Evolutionary conservation across 2,888 invertebrate genomes (phyloP), one percentile per base, ranked within the genome.

Genomic region (Clunio marinus): DNA sequence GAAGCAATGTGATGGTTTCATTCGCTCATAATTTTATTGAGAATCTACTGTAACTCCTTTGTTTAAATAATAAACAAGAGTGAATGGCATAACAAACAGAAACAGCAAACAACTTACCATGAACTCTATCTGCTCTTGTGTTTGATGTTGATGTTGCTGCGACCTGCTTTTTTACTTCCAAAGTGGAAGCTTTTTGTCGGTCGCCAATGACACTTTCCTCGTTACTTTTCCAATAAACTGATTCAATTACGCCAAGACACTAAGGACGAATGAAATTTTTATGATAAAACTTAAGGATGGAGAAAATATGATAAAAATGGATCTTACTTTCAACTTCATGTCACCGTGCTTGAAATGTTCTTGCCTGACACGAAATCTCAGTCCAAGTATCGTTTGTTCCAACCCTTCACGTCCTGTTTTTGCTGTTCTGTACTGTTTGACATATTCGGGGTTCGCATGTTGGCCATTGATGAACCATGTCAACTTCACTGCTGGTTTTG

Each of bases 141-240:
- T 80, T 78, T 70, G 78, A 77, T 17, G 70, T 71, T 68, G 79
- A 69, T 25, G 71, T 70, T 45, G 78, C 77, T 66, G 76, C 78
- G 15, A 81, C 84, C 59, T 85, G 86, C 76, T 86, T 87, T 69
- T 86, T 82, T 73, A 87, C 87, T 76, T 88, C 88, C 74, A 88
- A 78, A 45, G 87, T 84, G 45, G 85, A 85, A 77, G 83, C 84
- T 74, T 83, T 84, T 70, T 85, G 83, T 70, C 83, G 78, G 74
- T 88, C 88, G 63, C 87, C 86, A 76, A 87, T 86, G 70, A 88
- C 87, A 74, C 87, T 88, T 76, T 88, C 86, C 77, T 88, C 88
- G 77, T 88, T 88, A 76, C 85, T 87, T 74, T 85, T 83, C 83
- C 85, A 86, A 78, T 88, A 88, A 72, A 88, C 82, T 58, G 85